Conservation (phyloP, 2,113 vertebrate genomes). For the Urocolius indicus region DNA sequence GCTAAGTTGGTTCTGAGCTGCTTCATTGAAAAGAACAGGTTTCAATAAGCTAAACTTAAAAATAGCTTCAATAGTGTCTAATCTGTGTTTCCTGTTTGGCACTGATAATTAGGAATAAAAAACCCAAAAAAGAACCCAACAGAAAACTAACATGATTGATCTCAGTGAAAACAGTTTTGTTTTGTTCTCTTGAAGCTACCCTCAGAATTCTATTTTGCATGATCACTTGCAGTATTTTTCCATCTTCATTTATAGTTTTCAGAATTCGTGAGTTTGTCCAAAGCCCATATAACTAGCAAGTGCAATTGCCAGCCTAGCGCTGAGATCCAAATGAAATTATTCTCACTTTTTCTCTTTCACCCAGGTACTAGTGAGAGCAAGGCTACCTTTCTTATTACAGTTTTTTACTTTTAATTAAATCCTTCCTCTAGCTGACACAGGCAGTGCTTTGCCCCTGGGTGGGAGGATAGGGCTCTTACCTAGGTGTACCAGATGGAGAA, state of each 20-base stretch:
- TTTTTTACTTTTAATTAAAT: neutral
- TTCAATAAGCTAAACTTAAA: slow-evolving; percentile 61
- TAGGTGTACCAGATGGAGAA: neutral
- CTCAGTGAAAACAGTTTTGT: slow-evolving; percentile 49
- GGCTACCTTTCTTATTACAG: neutral
- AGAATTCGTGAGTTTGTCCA: neutral
- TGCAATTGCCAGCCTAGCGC: neutral
- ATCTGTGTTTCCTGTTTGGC: slow-evolving; percentile 64
- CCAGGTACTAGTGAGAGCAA: neutral
- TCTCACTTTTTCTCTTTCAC: neutral
- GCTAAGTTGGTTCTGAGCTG: slow-evolving; percentile 36
- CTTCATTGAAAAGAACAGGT: slow-evolving; percentile 50
- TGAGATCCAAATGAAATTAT: neutral
- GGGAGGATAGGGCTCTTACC: neutral
- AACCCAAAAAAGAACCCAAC: neutral
- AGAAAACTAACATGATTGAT: slow-evolving; percentile 56
- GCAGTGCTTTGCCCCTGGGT: neutral
- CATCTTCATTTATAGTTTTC: neutral
- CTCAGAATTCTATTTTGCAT: slow-evolving; percentile 33
- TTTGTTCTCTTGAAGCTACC: slow-evolving; percentile 44
- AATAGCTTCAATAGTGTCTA: slow-evolving; percentile 62
- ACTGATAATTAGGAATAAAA: slow-evolving; percentile 63
- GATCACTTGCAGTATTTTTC: slow-evolving; percentile 53
- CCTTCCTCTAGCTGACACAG: neutral
- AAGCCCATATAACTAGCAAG: neutral